Percentiles rank a stretch among this genome's conserved stretches.
phyloP scores from a whole-genome alignment of 1,140 invertebrate species.

The Drosophila athabasca region DNA sequence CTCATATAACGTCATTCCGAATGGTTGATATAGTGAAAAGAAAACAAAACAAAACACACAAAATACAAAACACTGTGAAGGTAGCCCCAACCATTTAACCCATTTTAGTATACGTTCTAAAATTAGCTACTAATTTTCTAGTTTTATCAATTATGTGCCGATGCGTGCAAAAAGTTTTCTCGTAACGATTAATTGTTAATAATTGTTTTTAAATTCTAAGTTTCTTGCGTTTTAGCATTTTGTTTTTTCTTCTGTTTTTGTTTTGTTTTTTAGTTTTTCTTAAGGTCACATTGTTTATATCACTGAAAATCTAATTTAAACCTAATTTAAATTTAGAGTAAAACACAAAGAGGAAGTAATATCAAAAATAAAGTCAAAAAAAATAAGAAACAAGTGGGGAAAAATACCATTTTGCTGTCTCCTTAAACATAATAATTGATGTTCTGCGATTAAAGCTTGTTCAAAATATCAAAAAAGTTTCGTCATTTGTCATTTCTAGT shows the following conservation, averaged over 20 bases:
- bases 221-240: slow-evolving; percentile 51
- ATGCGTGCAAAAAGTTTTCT: slow-evolving; percentile 68
- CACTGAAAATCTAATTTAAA: slow-evolving; percentile 71
- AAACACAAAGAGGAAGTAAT: slow-evolving; percentile 26
- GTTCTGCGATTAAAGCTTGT: slow-evolving; percentile 65
- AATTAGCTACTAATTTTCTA: slow-evolving; percentile 65
- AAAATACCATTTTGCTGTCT: slow-evolving; percentile 42
- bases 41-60: slow-evolving; percentile 13
- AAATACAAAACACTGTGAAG: slow-evolving; percentile 30
- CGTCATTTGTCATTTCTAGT: slow-evolving; percentile 23
- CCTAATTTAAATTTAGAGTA: slow-evolving; percentile 61
- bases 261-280: slow-evolving; percentile 43
- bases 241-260: slow-evolving; percentile 30
- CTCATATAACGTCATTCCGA: slow-evolving; percentile 29
- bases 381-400: slow-evolving; percentile 24
- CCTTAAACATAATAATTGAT: slow-evolving; percentile 33
- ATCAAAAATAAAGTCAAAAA: background rate
- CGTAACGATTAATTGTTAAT: slow-evolving; percentile 55
- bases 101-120: slow-evolving; percentile 38
- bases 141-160: slow-evolving; percentile 57
- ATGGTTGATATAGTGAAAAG: slow-evolving; percentile 3
- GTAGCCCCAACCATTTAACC: slow-evolving; percentile 12
- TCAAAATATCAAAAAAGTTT: slow-evolving; percentile 61
- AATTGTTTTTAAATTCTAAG: slow-evolving; percentile 50
- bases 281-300: slow-evolving; percentile 80